Percentiles rank a stretch among this genome's conserved stretches.
Evolutionary conservation across 1,140 invertebrate species (phyloP).

Genomic region (Idris sp.): DNA sequence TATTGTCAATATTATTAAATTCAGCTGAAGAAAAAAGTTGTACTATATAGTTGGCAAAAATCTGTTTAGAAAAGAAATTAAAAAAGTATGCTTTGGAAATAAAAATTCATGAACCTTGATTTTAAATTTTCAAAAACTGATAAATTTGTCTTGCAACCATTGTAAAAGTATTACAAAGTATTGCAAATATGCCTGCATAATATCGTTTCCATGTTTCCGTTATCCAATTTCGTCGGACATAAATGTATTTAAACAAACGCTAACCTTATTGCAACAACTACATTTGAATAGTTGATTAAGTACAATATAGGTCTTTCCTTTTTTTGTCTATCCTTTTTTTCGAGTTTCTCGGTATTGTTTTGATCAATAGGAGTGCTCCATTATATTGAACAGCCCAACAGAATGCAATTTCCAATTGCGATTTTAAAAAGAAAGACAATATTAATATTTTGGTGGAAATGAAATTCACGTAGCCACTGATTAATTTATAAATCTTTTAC

Average conservation of each 20-base stretch:
- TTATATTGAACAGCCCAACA: constrained; percentile 21
- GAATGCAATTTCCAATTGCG: constrained; percentile 11
- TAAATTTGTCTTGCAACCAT: constrained; percentile 14
- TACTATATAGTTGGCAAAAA: no score
- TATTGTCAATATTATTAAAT: no score
- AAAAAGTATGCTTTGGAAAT: no score
- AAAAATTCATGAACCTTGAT: constrained; percentile 4
- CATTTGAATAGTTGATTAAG: constrained; percentile 56
- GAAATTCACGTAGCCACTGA: no score
- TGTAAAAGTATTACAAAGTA: no score
- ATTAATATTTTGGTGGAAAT: constrained; percentile 11
- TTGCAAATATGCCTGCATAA: constrained; percentile 30
- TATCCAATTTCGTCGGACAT: constrained; percentile 50
- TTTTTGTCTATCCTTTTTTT: constrained; percentile 48
- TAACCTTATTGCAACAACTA: constrained; percentile 49
- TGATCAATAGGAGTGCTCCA: constrained; percentile 25
- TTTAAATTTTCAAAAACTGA: constrained; percentile 9
- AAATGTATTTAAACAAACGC: constrained; percentile 53
- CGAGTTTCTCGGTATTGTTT: constrained; percentile 30
- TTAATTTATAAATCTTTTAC: no score
- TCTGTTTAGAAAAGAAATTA: no score
- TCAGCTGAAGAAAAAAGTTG: no score
- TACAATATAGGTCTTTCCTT: constrained; percentile 21
- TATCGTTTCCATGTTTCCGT: constrained; percentile 33
- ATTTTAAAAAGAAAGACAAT: constrained; percentile 29